Evolutionary conservation across 2,888 invertebrate species (phyloP).

Genomic region (Agriopis leucophaearia): DNA sequence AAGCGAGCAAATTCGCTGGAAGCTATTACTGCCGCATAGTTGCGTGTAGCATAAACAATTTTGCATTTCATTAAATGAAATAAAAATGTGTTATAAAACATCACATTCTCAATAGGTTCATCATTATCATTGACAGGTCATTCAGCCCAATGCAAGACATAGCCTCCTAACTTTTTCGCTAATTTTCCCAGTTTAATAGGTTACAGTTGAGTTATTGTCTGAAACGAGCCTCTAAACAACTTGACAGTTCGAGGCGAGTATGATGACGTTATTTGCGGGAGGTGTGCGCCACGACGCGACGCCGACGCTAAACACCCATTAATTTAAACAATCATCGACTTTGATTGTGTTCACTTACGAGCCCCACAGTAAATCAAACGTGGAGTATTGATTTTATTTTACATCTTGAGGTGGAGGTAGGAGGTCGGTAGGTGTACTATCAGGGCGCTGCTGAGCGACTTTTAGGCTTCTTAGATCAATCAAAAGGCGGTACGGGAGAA

Average conservation of each 20-base stretch:
- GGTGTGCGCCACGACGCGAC: slow-evolving; percentile 64
- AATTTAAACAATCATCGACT: slow-evolving; percentile 78
- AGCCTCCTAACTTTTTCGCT: no score
- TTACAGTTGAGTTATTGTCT: slow-evolving; percentile 4
- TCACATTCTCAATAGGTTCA: slow-evolving; percentile 27
- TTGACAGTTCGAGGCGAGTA: slow-evolving; percentile 30
- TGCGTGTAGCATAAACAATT: slow-evolving; percentile 8
- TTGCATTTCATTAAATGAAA: slow-evolving; percentile 5
- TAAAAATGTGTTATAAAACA: slow-evolving; percentile 11
- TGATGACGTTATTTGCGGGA: slow-evolving; percentile 63
- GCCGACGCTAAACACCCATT: slow-evolving; percentile 59
- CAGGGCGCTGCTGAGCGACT: neutral
- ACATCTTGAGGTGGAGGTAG: neutral
- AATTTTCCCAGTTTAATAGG: no score
- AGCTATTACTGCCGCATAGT: slow-evolving; percentile 1
- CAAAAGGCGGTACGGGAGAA: no score
- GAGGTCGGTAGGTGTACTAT: neutral
- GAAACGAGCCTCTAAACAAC: slow-evolving; percentile 34
- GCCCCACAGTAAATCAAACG: slow-evolving; percentile 54
- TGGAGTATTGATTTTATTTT: slow-evolving; percentile 37
- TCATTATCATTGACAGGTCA: no score
- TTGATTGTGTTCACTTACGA: slow-evolving; percentile 72
- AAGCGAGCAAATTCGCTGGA: no score
- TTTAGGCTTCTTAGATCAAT: no score
- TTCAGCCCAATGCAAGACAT: no score